Evolutionary conservation across 2,113 vertebrate species (phyloP).

Genomic region (Cygnus buccinator): DNA sequence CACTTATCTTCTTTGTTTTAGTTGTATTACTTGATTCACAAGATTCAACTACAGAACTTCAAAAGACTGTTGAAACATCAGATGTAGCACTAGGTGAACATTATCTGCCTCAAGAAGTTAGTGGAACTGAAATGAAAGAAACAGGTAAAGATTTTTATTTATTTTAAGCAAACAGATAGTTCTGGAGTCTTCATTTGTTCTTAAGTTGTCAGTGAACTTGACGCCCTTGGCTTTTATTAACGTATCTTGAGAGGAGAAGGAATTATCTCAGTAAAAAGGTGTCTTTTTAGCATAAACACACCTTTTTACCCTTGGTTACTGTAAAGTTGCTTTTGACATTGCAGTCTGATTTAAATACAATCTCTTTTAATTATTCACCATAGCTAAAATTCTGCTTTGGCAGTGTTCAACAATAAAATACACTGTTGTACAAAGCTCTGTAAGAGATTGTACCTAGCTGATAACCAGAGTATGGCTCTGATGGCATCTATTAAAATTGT

Average conservation of each 20-base stretch:
- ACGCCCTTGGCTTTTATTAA: not conserved
- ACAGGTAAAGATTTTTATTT: slow-evolving; percentile 61
- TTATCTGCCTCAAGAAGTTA: slow-evolving; percentile 3
- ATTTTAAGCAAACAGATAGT: not conserved
- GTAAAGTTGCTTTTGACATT: not conserved
- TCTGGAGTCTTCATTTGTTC: not conserved
- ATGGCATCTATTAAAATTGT: not conserved
- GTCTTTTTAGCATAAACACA: not conserved
- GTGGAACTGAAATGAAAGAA: slow-evolving; percentile 65
- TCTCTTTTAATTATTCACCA: not conserved
- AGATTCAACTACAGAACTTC: slow-evolving; percentile 79
- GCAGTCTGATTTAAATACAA: not conserved
- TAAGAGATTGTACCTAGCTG: not conserved
- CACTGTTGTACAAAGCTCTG: not conserved
- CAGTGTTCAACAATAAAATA: not conserved
- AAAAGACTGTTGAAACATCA: slow-evolving; percentile 19
- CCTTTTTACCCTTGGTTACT: not conserved
- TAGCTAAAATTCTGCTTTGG: not conserved
- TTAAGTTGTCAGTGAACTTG: not conserved
- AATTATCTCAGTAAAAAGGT: not conserved
- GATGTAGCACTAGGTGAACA: slow-evolving; percentile 1
- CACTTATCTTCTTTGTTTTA: slow-evolving; percentile 50
- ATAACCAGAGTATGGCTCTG: not conserved
- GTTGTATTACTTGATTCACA: slow-evolving; percentile 87
- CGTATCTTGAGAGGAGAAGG: not conserved